Percentiles rank a stretch among this genome's conserved stretches.
phyloP scores from a whole-genome alignment of 53 echinoderm and acorn worm genomes.

The Echinometra lucunter region DNA sequence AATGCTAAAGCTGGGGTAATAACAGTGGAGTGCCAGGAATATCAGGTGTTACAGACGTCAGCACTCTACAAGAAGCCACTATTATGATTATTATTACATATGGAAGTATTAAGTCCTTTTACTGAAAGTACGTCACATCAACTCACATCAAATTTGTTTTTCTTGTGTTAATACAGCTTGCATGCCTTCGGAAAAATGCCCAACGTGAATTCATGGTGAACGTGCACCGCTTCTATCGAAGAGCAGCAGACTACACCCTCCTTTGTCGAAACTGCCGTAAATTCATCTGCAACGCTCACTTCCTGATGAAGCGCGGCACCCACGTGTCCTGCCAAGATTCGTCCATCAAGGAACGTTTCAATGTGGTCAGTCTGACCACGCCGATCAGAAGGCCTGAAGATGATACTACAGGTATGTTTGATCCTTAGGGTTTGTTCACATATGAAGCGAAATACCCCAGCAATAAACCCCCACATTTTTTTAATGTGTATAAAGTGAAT shows the following conservation, averaged over 20 bases:
- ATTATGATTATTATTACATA: too few species aligned
- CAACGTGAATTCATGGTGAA: conserved; percentile 13
- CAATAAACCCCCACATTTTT: too few species aligned
- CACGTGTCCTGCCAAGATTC: conserved; percentile 49
- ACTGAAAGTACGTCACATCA: not conserved
- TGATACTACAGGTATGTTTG: conserved; percentile 26
- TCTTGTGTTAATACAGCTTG: not conserved
- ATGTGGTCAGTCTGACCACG: not conserved
- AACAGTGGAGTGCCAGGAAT: too few species aligned
- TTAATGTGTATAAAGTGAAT: too few species aligned
- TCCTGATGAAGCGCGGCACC: conserved; percentile 43
- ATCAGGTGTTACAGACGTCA: too few species aligned
- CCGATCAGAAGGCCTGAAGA: not conserved
- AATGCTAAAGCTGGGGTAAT: too few species aligned
- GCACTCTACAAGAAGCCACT: too few species aligned
- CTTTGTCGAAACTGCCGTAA: conserved; percentile 26
- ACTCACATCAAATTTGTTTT: not conserved
- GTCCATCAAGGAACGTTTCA: conserved; percentile 61
- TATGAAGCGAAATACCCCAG: too few species aligned
- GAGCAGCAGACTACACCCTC: conserved; percentile 51
- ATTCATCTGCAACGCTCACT: conserved; percentile 59
- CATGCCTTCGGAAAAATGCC: not conserved
- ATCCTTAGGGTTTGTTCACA: not conserved
- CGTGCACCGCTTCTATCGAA: conserved; percentile 36
- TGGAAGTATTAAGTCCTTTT: too few species aligned